A percentile compares a stretch with the other conserved stretches of the same genome.
Evolutionary conservation across 2,888 invertebrate species (phyloP).

Genomic region (Drosophila neotestacea): DNA sequence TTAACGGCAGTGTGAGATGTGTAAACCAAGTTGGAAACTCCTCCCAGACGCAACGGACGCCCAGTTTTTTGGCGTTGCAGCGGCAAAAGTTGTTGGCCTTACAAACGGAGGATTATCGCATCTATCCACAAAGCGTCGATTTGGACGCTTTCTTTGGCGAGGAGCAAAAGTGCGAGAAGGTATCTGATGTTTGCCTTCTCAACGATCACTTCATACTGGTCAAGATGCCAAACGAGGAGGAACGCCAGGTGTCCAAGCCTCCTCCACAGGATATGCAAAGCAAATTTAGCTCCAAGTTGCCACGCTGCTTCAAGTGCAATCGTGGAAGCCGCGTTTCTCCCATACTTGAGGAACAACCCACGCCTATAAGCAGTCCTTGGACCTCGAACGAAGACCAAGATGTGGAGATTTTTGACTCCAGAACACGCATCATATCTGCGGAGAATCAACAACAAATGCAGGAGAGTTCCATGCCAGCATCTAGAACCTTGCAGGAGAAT

Average conservation of each 20-base stretch:
- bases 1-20: conserved; percentile 33
- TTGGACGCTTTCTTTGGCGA: conserved; percentile 72
- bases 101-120: conserved; percentile 59
- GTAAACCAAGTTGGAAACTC: conserved; percentile 9
- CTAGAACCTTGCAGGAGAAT: conserved; percentile 1
- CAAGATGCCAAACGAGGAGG: conserved; percentile 71
- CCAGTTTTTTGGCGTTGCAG: conserved; percentile 25
- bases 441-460: conserved; percentile 23
- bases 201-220: conserved; percentile 84
- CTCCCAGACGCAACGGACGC: conserved; percentile 16
- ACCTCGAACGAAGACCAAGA: conserved; percentile 38
- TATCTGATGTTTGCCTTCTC: conserved; percentile 81
- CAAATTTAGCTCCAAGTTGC: conserved; percentile 43
- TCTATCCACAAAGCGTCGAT: conserved; percentile 74
- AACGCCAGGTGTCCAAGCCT: conserved; percentile 18
- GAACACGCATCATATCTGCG: conserved; percentile 46
- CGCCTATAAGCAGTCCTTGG: conserved; percentile 32
- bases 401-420: conserved; percentile 62
- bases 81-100: conserved; percentile 16
- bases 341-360: conserved; percentile 51
- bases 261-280: neutral
- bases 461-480: conserved; percentile 3
- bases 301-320: conserved; percentile 65
- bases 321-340: conserved; percentile 70
- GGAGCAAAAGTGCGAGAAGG: conserved; percentile 61